Base-by-base conservation (phyloP, 2,113 vertebrate species). In the Rhynchopsitta pachyrhyncha region DNA sequence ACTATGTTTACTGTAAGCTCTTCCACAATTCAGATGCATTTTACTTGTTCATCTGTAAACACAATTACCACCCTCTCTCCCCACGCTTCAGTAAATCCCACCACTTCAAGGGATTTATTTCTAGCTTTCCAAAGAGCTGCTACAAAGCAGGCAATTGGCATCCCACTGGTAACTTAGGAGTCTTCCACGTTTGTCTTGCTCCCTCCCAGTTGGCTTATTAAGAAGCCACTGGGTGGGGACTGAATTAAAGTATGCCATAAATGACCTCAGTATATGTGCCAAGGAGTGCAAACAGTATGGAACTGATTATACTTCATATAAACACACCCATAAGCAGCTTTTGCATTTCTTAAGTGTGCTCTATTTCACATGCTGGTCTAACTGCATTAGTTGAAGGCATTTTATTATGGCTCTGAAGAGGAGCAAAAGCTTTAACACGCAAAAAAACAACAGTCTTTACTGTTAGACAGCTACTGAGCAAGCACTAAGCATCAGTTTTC, bases 311-410 rank as follows among this genome's bases (percentile, higher is more conserved):
- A 70, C 37, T 50, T 67, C 67, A 78, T 33, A 82, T 33, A 93
- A 90, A 90, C 79, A 97, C 76, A 90, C 49, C 20, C 82, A 59
- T 24, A 64, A 82, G 78, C 90, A 85, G 76, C 55, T 94, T 80
- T 74, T 35, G 14, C 70, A 41, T 27, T 96, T 75, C 73, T 73
- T 81, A 75, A 79, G 68, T 55, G 41, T 83, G 20, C 75, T 63
- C n/a, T 15, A 60, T 44, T 74, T 92, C 76, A 74, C 4, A 4
- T 42, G 55, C 49, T 42, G 14, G 4, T 52, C 59, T 64, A 46
- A 88, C 53, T 63, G 49, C 31, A 16, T 35, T 9, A 74, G 17
- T 1, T 80, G 49, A 82, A 91, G 42, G 49, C 63, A 74, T 83
- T 96, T 88, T 60, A 74, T 42, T 82, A 60, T 17, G 42, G 25